Conservation (phyloP, 2,888 invertebrate genomes). For the Drosophila helvetica region DNA sequence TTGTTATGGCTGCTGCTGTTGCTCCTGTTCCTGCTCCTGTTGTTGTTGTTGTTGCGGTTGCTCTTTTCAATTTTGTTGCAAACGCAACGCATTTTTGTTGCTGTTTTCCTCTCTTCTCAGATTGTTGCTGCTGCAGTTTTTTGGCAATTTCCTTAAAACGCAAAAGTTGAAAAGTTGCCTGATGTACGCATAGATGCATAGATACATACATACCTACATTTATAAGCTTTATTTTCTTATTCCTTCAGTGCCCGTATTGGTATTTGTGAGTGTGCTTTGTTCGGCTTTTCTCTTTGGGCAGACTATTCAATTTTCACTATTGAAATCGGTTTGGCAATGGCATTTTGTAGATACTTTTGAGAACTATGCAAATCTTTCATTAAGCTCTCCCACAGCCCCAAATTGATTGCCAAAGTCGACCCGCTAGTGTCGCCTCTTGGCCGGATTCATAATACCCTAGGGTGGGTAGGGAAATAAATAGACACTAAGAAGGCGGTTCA, state of each 20-base stretch:
- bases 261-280: not conserved
- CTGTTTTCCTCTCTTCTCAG: slow-evolving; percentile 35
- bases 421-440: slow-evolving; percentile 34
- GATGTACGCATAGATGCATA: slow-evolving; percentile 30
- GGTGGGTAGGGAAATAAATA: not conserved
- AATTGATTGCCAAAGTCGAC: slow-evolving; percentile 19
- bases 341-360: slow-evolving; percentile 23
- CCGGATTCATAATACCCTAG: slow-evolving; percentile 54
- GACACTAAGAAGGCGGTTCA: not conserved
- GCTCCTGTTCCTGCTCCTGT: slow-evolving; percentile 9
- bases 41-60: slow-evolving; percentile 58
- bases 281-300: slow-evolving; percentile 1
- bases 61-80: slow-evolving; percentile 59
- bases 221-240: slow-evolving; percentile 38
- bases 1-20: slow-evolving; percentile 36
- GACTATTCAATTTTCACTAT: not conserved
- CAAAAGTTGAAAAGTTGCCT: slow-evolving; percentile 68
- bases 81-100: slow-evolving; percentile 47
- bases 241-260: slow-evolving; percentile 9
- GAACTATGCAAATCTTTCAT: slow-evolving; percentile 41
- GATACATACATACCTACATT: slow-evolving; percentile 18
- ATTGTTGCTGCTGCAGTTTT: slow-evolving; percentile 47
- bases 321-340: slow-evolving; percentile 18
- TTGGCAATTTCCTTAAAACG: slow-evolving; percentile 71
- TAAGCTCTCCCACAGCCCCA: slow-evolving; percentile 2